Percentiles rank a stretch among this genome's conserved stretches.
Conservation (phyloP, 92 coral and sea anemone genomes). For the Parazoanthus swiftii region DNA sequence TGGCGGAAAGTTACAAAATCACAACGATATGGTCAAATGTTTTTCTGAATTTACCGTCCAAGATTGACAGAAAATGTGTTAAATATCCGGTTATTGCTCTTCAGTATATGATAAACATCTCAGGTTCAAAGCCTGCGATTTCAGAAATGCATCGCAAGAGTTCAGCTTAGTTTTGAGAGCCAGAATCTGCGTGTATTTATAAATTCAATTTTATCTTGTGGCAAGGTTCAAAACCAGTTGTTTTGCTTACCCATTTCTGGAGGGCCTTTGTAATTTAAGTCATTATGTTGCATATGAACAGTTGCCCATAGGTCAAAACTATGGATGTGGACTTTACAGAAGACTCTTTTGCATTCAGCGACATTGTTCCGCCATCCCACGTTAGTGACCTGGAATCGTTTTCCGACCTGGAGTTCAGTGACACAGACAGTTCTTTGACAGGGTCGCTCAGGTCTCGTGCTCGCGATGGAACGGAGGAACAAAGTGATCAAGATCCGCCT, state of each 20-base stretch:
- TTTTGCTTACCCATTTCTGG: not conserved
- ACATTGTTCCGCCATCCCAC: conserved; percentile 90
- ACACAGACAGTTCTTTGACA: conserved; percentile 54
- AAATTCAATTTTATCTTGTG: not conserved
- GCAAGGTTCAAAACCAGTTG: not conserved
- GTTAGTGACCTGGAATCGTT: conserved; percentile 94
- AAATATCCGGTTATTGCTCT: not conserved
- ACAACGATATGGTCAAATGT: not conserved
- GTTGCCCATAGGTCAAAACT: not conserved
- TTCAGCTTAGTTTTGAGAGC: not conserved
- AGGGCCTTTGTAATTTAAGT: not conserved
- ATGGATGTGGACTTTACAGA: conserved; percentile 84
- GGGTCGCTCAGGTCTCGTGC: conserved; percentile 54
- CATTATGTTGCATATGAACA: not conserved
- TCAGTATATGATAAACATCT: not conserved
- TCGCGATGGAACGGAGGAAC: conserved; percentile 31
- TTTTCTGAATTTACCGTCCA: not conserved
- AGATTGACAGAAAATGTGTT: not conserved
- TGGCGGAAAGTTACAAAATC: conserved; percentile 17
- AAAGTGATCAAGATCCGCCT: not conserved
- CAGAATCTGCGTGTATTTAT: not conserved
- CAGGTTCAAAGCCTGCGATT: not conserved
- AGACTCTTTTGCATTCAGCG: conserved; percentile 92
- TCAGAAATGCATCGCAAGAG: not conserved
- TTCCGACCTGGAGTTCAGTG: conserved; percentile 94